These are phyloP conservation scores for Lobophora halterata DNA, from an alignment of 2,888 invertebrate genomes.

Conservation along the genomic window DNA sequence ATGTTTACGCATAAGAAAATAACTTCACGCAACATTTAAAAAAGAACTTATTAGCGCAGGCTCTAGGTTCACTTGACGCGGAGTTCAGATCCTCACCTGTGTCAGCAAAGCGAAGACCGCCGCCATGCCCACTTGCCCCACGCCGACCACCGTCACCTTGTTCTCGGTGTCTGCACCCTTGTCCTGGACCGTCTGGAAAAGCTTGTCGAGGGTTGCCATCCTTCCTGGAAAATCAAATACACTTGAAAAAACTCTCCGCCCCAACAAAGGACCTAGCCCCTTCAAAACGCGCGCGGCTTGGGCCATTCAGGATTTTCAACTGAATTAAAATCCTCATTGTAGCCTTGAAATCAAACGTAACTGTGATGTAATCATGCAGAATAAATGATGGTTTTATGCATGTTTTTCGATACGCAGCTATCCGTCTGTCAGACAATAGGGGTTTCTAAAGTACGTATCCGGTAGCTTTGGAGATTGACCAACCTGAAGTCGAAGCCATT, in stretches of 20 bases:
- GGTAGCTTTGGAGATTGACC: no score
- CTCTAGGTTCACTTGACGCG: no score
- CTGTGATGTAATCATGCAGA: slow-evolving; percentile 2
- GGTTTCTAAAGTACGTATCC: no score
- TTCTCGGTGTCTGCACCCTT: slow-evolving; percentile 50
- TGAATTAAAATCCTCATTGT: neutral
- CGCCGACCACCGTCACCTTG: slow-evolving; percentile 89
- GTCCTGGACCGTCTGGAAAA: slow-evolving; percentile 15
- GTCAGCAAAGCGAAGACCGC: slow-evolving; percentile 25
- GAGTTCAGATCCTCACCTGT: slow-evolving; percentile 14
- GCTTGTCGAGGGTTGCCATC: slow-evolving; percentile 36
- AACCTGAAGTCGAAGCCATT: no score
- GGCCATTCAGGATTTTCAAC: slow-evolving; percentile 2
- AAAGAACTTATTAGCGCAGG: no score
- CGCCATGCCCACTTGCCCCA: slow-evolving; percentile 92
- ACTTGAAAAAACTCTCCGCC: slow-evolving; percentile 15
- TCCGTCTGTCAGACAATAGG: no score
- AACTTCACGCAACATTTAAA: neutral
- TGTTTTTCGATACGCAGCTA: no score
- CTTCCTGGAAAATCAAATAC: slow-evolving; percentile 32
- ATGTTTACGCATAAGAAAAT: no score
- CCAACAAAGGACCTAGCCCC: slow-evolving; percentile 1
- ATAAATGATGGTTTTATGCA: no score
- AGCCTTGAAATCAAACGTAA: slow-evolving; percentile 4
- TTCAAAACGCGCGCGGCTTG: slow-evolving; percentile 5